Base-by-base conservation (phyloP, 1,140 invertebrate genomes). In the Drosophila pallidifrons region DNA sequence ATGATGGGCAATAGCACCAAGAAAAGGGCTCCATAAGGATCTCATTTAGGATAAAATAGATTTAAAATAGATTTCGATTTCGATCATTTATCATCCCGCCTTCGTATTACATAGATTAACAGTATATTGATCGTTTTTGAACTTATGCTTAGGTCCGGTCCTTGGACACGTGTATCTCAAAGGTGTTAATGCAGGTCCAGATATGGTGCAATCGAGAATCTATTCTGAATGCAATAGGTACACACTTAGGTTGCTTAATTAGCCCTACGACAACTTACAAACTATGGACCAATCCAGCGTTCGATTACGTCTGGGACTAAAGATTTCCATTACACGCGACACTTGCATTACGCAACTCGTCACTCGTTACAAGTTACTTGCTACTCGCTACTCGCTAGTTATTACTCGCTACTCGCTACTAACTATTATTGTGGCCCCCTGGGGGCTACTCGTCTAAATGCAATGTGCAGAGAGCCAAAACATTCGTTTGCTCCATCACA, bases 251-350 rank as follows among this genome's bases (percentile, higher is more conserved):
- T 25, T 28, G 43, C 76, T 25, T 68, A 65, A 65, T 55, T 55
- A 55, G 41, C 28, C 47, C 49, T 52, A 63, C 15, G 61, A 49
- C 52, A 49, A 57, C 79, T 86, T 87, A 87, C 4, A 16, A 61
- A 52, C 79, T 86, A 77, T 79, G 82, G 82, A 86, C 79, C 79
- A 82, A 82, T 79, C 72, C 64, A 60, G 41, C 43, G 79, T 82
- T 25, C 70, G 75, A 68, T 54, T 55, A 83, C 30, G n/a, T 41
- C 61, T 64, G 75, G 30, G 71, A 51, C 80, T 85, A 85, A 46
- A 49, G 45, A 61, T 49, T 49, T 25, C 25, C 69, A 15, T 38
- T 60, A 45, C 15, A 25, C 52, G 52, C 1, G 45, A 66, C 15
- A 28, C 35, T 28, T 13, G 35, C 13, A 32, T 58, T 20, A 32